Evolutionary conservation across 2,888 invertebrate species (phyloP), one percentile per base, ranked within the genome.

Genomic region (Steromphala cineraria): DNA sequence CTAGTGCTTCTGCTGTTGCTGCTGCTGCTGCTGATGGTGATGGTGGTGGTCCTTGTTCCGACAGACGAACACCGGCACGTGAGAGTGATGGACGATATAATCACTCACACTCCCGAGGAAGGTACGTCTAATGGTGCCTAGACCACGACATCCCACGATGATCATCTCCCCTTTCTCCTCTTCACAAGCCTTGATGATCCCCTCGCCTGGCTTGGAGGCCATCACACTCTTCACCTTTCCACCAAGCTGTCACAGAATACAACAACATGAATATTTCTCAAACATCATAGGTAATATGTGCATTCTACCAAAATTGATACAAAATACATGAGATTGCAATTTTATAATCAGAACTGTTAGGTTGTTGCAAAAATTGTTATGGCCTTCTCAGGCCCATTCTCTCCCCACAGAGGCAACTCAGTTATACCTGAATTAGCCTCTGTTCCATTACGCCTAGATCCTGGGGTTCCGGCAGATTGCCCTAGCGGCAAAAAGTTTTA

Each of bases 51-150:
- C 53, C 56, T 74, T 76, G 36, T 76, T 80, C 2, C 52, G 81
- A 78, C 83, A 83, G 17, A 85, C 80, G 24, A 85, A 53, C 36
- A 85, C 85, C 1, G 85, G 85, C 19, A 83, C 83, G 56, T 80
- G 77, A 53, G 81, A 81, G 71, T 85, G 85, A 75, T 85, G 85
- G 1, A 85, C 80, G 0, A 85, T 53, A 78, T 81, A 83, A 67
- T 81, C 80, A 5, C 83, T 81, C 55, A 85, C 85, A 24, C 83
- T 83, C 55, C 85, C 85, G 31, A 85, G n/a, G 21, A 85, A 46
- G n/a, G 85, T 85, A 10, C 85, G 75, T 40, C 80, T 81, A 2
- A 83, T 76, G 4, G 80, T 56, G 8, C 85, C 82, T 19, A 82
- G 52, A 17, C 85, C 85, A 13, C 85, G 78, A 0, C 82, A 81